Base-by-base conservation (phyloP, 2,888 invertebrate genomes). In the Dorcus parallelipipedus region DNA sequence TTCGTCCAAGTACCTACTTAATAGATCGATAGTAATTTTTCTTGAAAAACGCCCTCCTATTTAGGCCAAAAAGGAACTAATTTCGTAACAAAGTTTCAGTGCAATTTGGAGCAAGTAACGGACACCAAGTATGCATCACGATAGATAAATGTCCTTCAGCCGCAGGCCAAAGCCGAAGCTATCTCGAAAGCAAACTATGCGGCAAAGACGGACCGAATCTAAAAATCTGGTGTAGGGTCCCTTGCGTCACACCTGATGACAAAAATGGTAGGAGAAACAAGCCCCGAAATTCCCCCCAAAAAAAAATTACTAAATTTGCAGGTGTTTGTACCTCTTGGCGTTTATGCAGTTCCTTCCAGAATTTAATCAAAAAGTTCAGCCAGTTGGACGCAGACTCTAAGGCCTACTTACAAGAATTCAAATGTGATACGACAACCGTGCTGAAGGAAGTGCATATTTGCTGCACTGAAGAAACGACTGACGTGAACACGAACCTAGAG, bases 381-480 rank as follows among this genome's bases (percentile, higher is more conserved):
- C 26, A 38, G 3, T 43, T 45, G 4, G 14, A 58, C 38, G 54
- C 43, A 1, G 42, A 61, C 9, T 61, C 49, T 1, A 53, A 55
- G 49, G 59, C 59, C 5, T 68, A 64, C 47, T 43, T 71, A 10
- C 54, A 59, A 42, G 60, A 63, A 38, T 69, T 62, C 50, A 53
- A 64, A 9, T 71, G 71, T 51, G 63, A 57, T 14, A 51, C 50
- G 26, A 49, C 47, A 26, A 45, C 10, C 50, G 7, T 5, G n/a
- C n/a, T 9, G 9, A 47, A 40, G 10, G 42, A 53, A 45, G 23
- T 10, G 4, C 14, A 45, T n/a, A 2, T 23, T n/a, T 43, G 45
- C 39, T 38, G 26, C 33, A 10, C 10, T n/a, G 39, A 48, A 38
- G 17, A 4, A 48, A 23, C 33, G 14, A 49, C 23, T 1, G 7